Percentiles rank a stretch among this genome's conserved stretches.
Evolutionary conservation across 2,113 vertebrate genomes (phyloP).

Genomic region (Clarias gariepinus): DNA sequence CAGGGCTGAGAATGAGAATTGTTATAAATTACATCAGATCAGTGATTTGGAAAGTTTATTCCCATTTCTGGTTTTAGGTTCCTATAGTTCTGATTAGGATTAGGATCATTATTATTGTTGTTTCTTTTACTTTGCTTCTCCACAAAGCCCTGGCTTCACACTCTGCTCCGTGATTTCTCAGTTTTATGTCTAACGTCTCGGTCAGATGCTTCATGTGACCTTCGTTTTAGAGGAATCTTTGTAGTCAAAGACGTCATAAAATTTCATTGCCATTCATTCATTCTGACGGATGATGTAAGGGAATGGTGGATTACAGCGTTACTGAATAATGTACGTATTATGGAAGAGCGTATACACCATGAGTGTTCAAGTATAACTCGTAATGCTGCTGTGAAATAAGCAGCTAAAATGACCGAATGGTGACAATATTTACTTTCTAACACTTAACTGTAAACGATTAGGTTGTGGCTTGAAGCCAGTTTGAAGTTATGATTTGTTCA

Average conservation of each 20-base stretch:
- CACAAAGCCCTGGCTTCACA: not conserved
- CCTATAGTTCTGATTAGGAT: not conserved
- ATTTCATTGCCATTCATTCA: not conserved
- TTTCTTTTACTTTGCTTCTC: not conserved
- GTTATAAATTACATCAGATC: not conserved
- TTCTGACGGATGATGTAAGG: not conserved
- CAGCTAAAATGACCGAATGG: too few species aligned
- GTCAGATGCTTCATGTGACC: slow-evolving; percentile 9
- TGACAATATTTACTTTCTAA: not conserved
- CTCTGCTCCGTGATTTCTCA: not conserved
- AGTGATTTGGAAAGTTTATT: not conserved
- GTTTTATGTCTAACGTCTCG: not conserved
- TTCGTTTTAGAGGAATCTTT: slow-evolving; percentile 8
- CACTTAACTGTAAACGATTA: not conserved
- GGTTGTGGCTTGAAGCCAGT: not conserved
- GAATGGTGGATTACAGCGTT: not conserved
- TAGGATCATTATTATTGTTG: not conserved
- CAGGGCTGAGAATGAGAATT: too few species aligned
- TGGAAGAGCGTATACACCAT: not conserved
- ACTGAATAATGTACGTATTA: not conserved
- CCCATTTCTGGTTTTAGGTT: not conserved
- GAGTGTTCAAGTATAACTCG: not conserved
- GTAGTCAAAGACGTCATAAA: slow-evolving; percentile 4
- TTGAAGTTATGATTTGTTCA: not conserved
- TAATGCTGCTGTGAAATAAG: not conserved